phyloP scores from a whole-genome alignment of 2,888 invertebrate species.

The Luperina nickerlii region DNA sequence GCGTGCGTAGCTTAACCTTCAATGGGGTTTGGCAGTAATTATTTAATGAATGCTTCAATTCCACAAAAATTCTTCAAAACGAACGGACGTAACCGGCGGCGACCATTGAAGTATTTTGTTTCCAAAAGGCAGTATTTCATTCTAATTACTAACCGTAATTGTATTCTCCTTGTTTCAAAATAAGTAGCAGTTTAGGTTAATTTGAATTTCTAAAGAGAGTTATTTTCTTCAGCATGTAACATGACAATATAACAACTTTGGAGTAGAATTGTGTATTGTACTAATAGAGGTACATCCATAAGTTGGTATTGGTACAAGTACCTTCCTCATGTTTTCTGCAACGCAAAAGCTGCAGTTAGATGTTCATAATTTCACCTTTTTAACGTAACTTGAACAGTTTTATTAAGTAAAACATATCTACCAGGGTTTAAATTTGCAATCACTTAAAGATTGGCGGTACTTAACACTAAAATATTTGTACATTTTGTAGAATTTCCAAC shows the following conservation, averaged over 20 bases:
- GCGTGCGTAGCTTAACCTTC: neutral
- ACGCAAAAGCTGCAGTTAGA: neutral
- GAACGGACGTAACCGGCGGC: neutral
- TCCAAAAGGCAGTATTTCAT: conserved; percentile 43
- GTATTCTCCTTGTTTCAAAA: conserved; percentile 54
- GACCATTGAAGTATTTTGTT: conserved; percentile 50
- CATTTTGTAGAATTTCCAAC: neutral
- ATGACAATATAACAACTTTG: neutral
- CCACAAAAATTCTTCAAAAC: neutral
- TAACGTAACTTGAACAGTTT: neutral
- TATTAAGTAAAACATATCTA: neutral
- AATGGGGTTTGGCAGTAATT: neutral
- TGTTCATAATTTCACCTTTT: neutral
- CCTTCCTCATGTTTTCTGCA: neutral
- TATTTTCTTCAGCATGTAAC: conserved; percentile 38
- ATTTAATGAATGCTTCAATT: neutral
- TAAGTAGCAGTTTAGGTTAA: conserved; percentile 55
- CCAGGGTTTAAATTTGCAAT: neutral
- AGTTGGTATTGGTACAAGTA: neutral
- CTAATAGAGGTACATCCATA: neutral
- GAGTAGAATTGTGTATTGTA: neutral
- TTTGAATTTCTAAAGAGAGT: conserved; percentile 60
- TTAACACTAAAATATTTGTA: neutral
- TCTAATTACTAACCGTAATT: conserved; percentile 58
- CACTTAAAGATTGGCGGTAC: neutral